Evolutionary conservation across 2,888 invertebrate species (phyloP).

Genomic region (Diabrotica balteata): DNA sequence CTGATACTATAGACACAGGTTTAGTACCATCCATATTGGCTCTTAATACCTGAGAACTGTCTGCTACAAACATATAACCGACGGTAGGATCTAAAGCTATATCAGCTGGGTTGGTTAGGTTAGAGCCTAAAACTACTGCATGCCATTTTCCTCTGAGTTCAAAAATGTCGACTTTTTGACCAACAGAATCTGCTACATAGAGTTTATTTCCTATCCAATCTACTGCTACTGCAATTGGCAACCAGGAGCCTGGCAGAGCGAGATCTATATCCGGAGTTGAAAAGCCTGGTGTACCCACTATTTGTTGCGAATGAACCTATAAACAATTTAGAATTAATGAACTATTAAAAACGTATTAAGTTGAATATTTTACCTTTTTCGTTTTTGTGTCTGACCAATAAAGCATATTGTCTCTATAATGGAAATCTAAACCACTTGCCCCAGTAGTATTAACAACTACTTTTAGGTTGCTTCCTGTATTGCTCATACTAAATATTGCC

Average conservation of each 20-base stretch:
- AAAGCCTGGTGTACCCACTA: constrained; percentile 60
- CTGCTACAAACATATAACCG: constrained; percentile 88
- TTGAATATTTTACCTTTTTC: constrained; percentile 68
- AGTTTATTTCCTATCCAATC: constrained; percentile 98
- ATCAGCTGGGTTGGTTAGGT: constrained; percentile 89
- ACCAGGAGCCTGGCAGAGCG: constrained; percentile 83
- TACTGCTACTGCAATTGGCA: constrained; percentile 89
- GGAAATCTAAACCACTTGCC: constrained; percentile 86
- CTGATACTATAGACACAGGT: constrained; percentile 82
- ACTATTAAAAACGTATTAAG: neutral
- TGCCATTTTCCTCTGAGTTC: constrained; percentile 87
- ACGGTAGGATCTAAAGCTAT: constrained; percentile 91
- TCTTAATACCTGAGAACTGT: constrained; percentile 81
- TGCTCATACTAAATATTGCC: constrained; percentile 74
- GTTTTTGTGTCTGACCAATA: constrained; percentile 93
- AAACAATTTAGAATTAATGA: constrained; percentile 17
- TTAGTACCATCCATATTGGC: constrained; percentile 96
- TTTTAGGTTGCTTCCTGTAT: constrained; percentile 69
- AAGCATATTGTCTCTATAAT: constrained; percentile 76
- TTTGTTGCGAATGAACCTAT: constrained; percentile 70
- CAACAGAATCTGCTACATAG: constrained; percentile 91
- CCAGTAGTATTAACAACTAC: constrained; percentile 81
- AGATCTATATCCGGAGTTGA: constrained; percentile 69
- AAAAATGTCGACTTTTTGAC: constrained; percentile 93
- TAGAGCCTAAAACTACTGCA: constrained; percentile 89